Evolutionary conservation across 2,113 vertebrate genomes (phyloP).

Genomic region (Thryonomys swinderianus): DNA sequence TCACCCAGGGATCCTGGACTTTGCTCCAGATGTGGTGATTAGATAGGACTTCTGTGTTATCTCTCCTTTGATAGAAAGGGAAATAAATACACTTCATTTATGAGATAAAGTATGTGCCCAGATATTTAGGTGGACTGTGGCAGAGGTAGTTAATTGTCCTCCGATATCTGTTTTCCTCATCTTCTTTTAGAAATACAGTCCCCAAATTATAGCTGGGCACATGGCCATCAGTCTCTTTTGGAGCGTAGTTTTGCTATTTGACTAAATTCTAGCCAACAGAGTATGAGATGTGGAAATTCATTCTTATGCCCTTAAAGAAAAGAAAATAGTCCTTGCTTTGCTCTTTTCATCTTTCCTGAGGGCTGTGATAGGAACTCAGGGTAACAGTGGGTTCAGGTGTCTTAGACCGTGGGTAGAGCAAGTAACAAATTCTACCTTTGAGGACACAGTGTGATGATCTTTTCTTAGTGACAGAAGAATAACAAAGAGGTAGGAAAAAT

Average conservation of each 20-base stretch:
- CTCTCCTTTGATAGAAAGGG: background rate
- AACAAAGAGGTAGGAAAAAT: background rate
- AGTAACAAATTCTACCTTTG: constrained; percentile 31
- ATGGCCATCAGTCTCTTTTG: background rate
- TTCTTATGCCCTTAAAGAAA: background rate
- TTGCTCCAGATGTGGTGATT: background rate
- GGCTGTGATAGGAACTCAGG: background rate
- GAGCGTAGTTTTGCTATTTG: background rate
- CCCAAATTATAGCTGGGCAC: background rate
- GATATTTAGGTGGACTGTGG: background rate
- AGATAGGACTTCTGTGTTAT: background rate
- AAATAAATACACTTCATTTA: constrained; percentile 31
- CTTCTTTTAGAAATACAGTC: constrained; percentile 24
- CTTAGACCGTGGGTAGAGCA: background rate
- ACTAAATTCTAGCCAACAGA: background rate
- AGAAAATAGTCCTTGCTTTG: background rate
- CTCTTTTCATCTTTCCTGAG: background rate
- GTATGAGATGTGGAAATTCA: background rate
- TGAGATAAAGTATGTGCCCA: constrained; percentile 25
- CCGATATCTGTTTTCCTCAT: background rate
- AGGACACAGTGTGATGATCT: background rate
- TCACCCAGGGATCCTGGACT: background rate
- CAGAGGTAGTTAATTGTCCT: constrained; percentile 21
- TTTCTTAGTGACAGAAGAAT: background rate
- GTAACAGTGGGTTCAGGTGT: background rate